Base-by-base conservation (phyloP, 2,888 invertebrate species). In the Maniola hyperantus region DNA sequence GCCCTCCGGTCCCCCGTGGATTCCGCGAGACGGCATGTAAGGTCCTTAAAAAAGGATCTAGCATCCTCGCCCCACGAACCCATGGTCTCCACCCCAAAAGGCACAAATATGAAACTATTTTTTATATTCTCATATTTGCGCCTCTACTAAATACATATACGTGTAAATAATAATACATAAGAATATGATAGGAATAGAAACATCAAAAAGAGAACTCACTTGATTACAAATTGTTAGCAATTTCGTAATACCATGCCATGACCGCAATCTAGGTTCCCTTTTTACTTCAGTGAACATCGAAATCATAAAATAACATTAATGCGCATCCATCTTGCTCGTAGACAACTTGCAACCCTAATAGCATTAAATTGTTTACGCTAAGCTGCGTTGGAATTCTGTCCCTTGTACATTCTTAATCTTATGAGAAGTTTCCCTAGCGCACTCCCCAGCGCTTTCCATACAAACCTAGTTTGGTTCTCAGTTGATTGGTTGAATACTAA, bases 341-440 rank as follows among this genome's bases (percentile, higher is more conserved):
- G 26, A 53, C 51, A 26, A 51, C 51, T 51, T 10, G 26, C 26
- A 26, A 26, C 26, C 13, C 26, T 46, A 46, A 46, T 26, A 33
- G 51, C 51, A 33, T 36, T 55, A 11, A 15, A 36, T 55, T 55
- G 34, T 55, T 55, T 55, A 11, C 54, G 33, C 54, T 54, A 34
- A 34, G 55, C 39, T 55, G 11, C 15, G 15, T 55, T 39, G 39
- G 39, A 54, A 54, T 54, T 34, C 26, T 26, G 26, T 5, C 55
- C 15, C 36, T 15, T 36, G 18, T 39, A 36, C 5, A 55, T 10
- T 55, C 48, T 48, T 15, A 48, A 18, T 48, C 48, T 48, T 10
- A 55, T 26, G 26, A 26, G 26, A 26, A 26, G 26, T 26, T 26
- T 26, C 26, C 26, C 2, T 26, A 26, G 26, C 26, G 26, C 26